Evolutionary conservation across 2,888 invertebrate genomes (phyloP).

Genomic region (Pterostichus madidus): DNA sequence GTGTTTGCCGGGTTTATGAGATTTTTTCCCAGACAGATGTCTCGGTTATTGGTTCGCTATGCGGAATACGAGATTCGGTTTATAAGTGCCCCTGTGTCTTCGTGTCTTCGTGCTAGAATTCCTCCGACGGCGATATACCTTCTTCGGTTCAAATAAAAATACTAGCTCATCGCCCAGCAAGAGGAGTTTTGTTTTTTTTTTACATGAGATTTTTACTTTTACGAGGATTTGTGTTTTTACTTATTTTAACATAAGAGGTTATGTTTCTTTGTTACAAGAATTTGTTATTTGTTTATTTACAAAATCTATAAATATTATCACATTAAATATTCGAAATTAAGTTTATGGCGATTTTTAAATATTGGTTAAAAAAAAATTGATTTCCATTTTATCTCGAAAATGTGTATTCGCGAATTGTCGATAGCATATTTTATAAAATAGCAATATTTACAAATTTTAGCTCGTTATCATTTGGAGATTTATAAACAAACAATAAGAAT

Average conservation of each 20-base stretch:
- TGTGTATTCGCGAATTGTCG: no score
- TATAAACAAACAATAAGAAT: no score
- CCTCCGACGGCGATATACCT: background rate
- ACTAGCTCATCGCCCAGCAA: no score
- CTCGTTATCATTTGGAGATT: no score
- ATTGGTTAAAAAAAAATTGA: no score
- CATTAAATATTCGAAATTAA: no score
- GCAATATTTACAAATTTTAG: no score
- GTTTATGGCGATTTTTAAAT: no score
- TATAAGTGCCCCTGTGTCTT: conserved; percentile 67
- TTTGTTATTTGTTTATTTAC: no score
- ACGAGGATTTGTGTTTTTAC: background rate
- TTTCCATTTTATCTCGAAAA: no score
- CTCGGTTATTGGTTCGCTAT: conserved; percentile 74
- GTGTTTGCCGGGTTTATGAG: conserved; percentile 72
- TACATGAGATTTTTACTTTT: background rate
- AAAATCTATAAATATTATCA: no score
- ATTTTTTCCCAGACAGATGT: conserved; percentile 74
- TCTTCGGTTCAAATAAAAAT: conserved; percentile 19
- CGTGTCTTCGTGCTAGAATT: conserved; percentile 24
- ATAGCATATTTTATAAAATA: no score
- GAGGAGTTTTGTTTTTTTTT: conserved; percentile 1
- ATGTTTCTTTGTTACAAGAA: background rate
- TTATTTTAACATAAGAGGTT: background rate
- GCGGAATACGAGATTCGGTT: conserved; percentile 74